phyloP scores from a whole-genome alignment of 2,113 vertebrate species.

The Antechinus flavipes region DNA sequence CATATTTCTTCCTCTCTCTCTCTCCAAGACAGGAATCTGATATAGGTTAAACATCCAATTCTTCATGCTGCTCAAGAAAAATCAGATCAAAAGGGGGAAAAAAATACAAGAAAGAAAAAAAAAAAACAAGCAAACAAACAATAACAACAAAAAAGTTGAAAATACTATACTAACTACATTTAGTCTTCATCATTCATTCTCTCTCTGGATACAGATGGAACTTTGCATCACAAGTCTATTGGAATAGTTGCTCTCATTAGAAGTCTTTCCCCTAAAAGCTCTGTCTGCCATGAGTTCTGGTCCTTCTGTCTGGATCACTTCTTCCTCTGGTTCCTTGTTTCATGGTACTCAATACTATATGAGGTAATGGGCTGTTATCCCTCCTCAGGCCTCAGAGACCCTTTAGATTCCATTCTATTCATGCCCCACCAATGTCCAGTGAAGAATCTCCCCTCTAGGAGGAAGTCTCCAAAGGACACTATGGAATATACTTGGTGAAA shows the following conservation, averaged over 20 bases:
- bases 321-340: not conserved
- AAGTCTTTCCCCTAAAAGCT: not conserved
- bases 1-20: too few species aligned
- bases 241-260: not conserved
- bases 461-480: not conserved
- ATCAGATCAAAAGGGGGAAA: too few species aligned
- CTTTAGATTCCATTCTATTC: not conserved
- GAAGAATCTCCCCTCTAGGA: not conserved
- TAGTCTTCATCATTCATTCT: too few species aligned
- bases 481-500: not conserved
- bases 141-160: too few species aligned
- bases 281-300: not conserved
- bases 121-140: too few species aligned
- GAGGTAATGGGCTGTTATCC: not conserved
- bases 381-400: not conserved
- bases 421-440: not conserved
- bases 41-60: too few species aligned
- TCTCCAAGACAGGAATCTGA: too few species aligned
- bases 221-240: too few species aligned
- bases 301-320: not conserved
- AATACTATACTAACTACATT: too few species aligned
- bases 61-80: too few species aligned
- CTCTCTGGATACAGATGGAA: too few species aligned
- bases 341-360: not conserved
- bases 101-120: too few species aligned